Conservation (phyloP, 35 echinoderm and acorn worm species). For the Stichopus chloronotus region DNA sequence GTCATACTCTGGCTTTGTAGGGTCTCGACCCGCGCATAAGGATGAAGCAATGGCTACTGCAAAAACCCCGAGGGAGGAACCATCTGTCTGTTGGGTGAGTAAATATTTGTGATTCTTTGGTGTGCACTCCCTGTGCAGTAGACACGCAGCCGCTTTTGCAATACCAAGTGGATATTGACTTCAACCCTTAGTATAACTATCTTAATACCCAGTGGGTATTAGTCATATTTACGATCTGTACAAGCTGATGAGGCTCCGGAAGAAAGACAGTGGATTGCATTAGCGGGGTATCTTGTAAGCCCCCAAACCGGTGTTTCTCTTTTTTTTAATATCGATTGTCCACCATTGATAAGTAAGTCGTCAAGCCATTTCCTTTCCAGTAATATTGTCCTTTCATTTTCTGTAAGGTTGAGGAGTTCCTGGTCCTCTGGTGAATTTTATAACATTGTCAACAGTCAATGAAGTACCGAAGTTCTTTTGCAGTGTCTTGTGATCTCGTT, state of each 20-base stretch:
- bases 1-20: background rate
- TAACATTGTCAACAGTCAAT: background rate
- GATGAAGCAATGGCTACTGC: conserved; percentile 1
- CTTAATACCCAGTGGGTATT: conserved; percentile 25
- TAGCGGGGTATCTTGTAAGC: background rate
- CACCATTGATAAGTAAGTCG: conserved; percentile 21
- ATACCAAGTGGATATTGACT: conserved; percentile 19
- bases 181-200: background rate
- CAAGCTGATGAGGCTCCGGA: background rate
- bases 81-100: conserved; percentile 12
- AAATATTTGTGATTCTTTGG: background rate
- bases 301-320: background rate
- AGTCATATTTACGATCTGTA: background rate
- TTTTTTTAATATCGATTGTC: background rate
- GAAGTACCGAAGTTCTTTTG: background rate
- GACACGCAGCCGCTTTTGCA: conserved; percentile 1
- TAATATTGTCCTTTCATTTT: conserved; percentile 3
- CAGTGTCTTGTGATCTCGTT: background rate
- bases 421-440: background rate
- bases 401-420: background rate
- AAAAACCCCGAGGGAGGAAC: conserved; percentile 7
- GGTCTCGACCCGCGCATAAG: background rate
- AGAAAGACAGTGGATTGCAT: conserved; percentile 34
- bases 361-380: background rate
- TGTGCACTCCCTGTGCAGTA: no score